phyloP scores from a whole-genome alignment of 1,140 invertebrate species.

The Euglossa dilemma region DNA sequence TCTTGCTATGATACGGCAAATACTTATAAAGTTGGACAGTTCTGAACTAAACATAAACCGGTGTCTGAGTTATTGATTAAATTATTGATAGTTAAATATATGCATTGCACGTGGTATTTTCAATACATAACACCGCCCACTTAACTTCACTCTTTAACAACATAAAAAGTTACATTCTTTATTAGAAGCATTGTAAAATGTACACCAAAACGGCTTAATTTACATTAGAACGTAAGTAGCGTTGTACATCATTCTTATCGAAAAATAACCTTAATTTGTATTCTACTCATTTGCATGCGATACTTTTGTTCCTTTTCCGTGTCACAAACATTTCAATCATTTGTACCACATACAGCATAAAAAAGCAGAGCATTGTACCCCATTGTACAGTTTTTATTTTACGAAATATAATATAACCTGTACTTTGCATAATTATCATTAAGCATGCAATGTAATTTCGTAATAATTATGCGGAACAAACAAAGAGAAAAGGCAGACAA shows the following conservation, averaged over 20 bases:
- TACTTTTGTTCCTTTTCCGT: not conserved
- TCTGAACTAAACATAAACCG: constrained; percentile 38
- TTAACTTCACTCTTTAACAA: constrained; percentile 15
- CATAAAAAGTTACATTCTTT: not conserved
- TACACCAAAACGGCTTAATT: not conserved
- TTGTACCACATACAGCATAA: not conserved
- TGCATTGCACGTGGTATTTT: constrained; percentile 25
- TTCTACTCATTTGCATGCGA: not conserved
- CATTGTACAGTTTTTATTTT: not conserved
- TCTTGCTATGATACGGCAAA: not conserved
- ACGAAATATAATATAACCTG: not conserved
- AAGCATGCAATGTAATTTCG: not conserved
- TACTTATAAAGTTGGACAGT: constrained; percentile 37
- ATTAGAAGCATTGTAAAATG: not conserved
- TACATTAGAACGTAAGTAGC: too few species aligned
- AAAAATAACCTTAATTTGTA: not conserved
- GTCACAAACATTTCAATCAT: not conserved
- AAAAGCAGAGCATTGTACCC: not conserved
- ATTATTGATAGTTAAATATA: constrained; percentile 40
- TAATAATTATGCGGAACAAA: not conserved
- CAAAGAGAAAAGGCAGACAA: not conserved
- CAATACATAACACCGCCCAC: constrained; percentile 2
- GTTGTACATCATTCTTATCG: not conserved
- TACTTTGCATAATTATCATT: not conserved
- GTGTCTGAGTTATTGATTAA: constrained; percentile 41